A percentile compares a stretch with the other conserved stretches of the same genome.
Conservation (phyloP, 2,113 vertebrate genomes). For the Cisticola juncidis region DNA sequence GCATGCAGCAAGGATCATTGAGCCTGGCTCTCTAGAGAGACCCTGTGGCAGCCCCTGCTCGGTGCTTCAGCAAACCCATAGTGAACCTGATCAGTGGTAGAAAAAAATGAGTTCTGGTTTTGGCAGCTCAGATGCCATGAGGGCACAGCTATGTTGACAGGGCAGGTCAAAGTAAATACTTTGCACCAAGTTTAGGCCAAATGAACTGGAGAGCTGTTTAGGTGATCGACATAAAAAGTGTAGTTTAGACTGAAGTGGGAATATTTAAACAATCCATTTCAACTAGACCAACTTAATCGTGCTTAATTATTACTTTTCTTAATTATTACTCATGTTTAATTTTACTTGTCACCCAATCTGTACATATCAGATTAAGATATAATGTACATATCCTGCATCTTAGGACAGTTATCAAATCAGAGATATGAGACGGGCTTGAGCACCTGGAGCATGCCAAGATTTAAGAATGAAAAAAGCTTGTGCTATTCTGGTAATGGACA, state of each 20-base stretch:
- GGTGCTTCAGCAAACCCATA: neutral
- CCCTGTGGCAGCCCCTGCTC: neutral
- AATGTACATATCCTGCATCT: neutral
- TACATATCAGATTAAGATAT: neutral
- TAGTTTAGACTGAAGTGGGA: neutral
- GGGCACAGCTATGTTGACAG: neutral
- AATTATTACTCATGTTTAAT: neutral
- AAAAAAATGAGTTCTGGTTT: neutral
- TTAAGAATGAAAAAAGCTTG: neutral
- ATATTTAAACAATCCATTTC: neutral
- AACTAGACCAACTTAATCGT: neutral
- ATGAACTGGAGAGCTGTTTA: neutral
- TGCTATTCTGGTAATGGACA: neutral
- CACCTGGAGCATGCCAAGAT: neutral
- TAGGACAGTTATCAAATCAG: neutral
- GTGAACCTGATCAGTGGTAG: neutral
- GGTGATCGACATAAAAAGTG: neutral
- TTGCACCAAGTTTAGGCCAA: neutral
- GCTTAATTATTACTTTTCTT: neutral
- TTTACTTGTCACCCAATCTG: neutral
- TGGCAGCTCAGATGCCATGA: rapidly evolving
- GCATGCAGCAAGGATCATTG: rapidly evolving
- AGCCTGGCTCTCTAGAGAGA: neutral
- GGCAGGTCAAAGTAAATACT: neutral
- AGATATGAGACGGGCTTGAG: neutral